Conservation (phyloP, 2,113 vertebrate genomes). For the Pygoscelis antarcticus region DNA sequence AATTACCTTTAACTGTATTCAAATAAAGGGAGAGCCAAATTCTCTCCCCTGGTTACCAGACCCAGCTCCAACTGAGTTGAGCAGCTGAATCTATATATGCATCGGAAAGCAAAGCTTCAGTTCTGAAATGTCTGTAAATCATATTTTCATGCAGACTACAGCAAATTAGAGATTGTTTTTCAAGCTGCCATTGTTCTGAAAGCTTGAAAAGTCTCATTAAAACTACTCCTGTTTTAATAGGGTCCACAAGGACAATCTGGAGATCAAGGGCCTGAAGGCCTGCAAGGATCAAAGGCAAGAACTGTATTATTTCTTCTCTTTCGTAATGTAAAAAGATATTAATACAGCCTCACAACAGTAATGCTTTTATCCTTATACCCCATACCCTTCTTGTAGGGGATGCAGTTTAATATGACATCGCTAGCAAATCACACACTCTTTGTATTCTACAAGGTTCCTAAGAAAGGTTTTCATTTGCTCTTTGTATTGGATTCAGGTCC, state of each 20-base stretch:
- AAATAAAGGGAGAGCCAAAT: neutral
- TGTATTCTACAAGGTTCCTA: neutral
- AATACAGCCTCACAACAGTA: neutral
- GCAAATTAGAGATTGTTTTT: neutral
- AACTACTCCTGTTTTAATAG: constrained; percentile 67
- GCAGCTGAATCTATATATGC: neutral
- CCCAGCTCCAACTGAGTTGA: neutral
- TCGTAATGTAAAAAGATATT: neutral
- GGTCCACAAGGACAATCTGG: constrained; percentile 85
- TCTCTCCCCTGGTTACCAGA: neutral
- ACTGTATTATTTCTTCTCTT: neutral
- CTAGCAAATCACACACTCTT: neutral
- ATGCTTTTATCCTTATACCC: neutral
- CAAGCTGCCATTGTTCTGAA: neutral
- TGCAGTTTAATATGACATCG: neutral
- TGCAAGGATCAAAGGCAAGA: constrained; percentile 84
- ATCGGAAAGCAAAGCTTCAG: neutral
- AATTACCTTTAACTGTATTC: neutral
- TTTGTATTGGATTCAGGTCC: neutral
- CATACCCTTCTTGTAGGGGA: neutral
- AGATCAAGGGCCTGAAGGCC: constrained; percentile 85
- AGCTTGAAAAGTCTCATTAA: neutral
- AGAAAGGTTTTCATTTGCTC: neutral
- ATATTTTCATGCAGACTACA: neutral
- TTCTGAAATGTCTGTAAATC: neutral